Evolutionary conservation across 2,888 invertebrate species (phyloP), one percentile per base, ranked within the genome.

Genomic region (Drosophila percnosoma): DNA sequence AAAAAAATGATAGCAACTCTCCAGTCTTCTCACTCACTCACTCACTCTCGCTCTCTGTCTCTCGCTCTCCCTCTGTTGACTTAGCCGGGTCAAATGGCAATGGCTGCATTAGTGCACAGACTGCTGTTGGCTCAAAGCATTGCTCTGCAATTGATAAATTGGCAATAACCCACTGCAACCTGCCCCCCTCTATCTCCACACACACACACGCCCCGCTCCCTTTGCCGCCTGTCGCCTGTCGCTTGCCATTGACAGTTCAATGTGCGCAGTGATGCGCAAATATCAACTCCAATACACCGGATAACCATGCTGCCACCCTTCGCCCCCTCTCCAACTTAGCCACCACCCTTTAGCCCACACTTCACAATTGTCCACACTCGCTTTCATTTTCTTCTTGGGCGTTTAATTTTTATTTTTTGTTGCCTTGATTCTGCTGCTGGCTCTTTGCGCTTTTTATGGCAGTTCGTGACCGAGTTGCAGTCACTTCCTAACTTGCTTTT

Each of bases 171-270:
- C 70, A 51, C 51, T 36, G 24, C 49, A 51, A 33, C 38, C 36
- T 33, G 27, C 24, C 40, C 33, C n/a, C 36, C n/a, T 10, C 34
- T 7, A 36, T 15, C 34, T 11, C 54, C 53, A 15, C 31, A 13
- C 33, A 11, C 49, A 29, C 18, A 11, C 45, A 21, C 40, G 45
- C 40, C 42, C 40, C 24, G 13, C 27, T 24, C 67, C 36, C 7
- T 36, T 31, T 10, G 33, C 4, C 33, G 33, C 27, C 33, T 49
- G 80, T 67, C 80, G 73, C 45, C 52, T 73, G 78, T 77, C 78
- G 81, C 59, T 75, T 83, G 90, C 69, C 90, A 90, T 82, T 87
- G 87, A 90, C 87, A 91, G 89, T 87, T 89, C 89, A 91, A 91
- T 91, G 91, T 80, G 89, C 77, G 78, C 91, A 86, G 73, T 89